Percentiles rank a stretch among this genome's conserved stretches.
Evolutionary conservation across 2,888 invertebrate species (phyloP).

Genomic region (Ceramica pisi): DNA sequence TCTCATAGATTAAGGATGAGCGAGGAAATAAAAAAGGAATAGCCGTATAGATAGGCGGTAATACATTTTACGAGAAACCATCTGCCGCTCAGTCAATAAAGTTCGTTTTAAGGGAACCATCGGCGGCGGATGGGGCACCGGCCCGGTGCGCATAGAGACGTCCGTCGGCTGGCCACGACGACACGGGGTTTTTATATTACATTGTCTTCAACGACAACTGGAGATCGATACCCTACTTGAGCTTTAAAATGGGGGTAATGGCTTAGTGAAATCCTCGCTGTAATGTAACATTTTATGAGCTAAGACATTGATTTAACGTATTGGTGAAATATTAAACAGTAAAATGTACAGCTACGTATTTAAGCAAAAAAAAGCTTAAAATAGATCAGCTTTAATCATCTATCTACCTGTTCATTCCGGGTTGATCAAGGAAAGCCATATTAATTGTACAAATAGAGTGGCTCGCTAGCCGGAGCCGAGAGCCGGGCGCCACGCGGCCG

Average conservation of each 20-base stretch:
- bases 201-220: constrained; percentile 75
- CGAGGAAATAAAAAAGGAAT: constrained; percentile 69
- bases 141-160: constrained; percentile 66
- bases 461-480: constrained; percentile 39
- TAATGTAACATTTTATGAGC: constrained; percentile 31
- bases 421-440: constrained; percentile 51
- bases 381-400: constrained; percentile 1
- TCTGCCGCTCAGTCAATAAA: constrained; percentile 81
- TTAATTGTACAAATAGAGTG: constrained; percentile 60
- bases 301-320: background rate
- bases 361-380: background rate
- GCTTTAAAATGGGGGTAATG: constrained; percentile 50
- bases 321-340: background rate
- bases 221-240: constrained; percentile 71
- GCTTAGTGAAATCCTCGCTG: constrained; percentile 31
- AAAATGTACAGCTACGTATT: background rate
- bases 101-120: constrained; percentile 78
- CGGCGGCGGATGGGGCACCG: constrained; percentile 72
- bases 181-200: constrained; percentile 67
- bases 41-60: constrained; percentile 72
- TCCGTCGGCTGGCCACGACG: constrained; percentile 64
- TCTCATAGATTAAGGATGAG: constrained; percentile 64
- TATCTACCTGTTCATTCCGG: constrained; percentile 14
- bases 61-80: constrained; percentile 80
- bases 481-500: constrained; percentile 20